Conservation (phyloP, 2,797 vertebrate genomes). For the Rousettus madagascariensis region DNA sequence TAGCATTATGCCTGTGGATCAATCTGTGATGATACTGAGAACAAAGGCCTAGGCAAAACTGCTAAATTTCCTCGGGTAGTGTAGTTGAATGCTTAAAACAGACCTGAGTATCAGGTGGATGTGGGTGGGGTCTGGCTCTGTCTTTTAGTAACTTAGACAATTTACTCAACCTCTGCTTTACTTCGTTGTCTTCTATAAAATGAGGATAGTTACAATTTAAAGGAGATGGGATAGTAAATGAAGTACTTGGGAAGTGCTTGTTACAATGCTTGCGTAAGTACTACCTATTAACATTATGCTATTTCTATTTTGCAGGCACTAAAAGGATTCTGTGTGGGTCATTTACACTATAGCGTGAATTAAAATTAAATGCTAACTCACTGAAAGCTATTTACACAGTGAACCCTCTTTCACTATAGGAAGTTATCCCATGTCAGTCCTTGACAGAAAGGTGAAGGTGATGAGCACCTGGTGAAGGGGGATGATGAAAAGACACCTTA, state of each 20-base stretch:
- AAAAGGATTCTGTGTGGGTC: neutral
- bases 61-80: neutral
- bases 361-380: neutral
- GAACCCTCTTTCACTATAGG: neutral
- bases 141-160: neutral
- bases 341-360: neutral
- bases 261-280: neutral
- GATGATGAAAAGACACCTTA: neutral
- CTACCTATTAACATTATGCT: neutral
- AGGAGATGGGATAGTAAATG: neutral
- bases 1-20: neutral
- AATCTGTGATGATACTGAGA: neutral
- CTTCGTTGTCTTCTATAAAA: neutral
- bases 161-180: slow-evolving; percentile 13
- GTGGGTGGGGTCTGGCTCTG: neutral
- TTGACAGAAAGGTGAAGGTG: neutral
- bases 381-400: neutral
- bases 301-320: neutral
- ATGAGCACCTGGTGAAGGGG: neutral
- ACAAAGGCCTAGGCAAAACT: neutral
- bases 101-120: neutral
- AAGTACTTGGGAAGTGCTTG: neutral
- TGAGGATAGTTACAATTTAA: neutral
- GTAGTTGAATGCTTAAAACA: neutral
- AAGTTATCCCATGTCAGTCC: neutral